Percentiles rank a stretch among this genome's conserved stretches.
These are phyloP conservation scores for Odiellus spinosus DNA, from an alignment of 2,888 invertebrate species.

Conservation along the genomic window DNA sequence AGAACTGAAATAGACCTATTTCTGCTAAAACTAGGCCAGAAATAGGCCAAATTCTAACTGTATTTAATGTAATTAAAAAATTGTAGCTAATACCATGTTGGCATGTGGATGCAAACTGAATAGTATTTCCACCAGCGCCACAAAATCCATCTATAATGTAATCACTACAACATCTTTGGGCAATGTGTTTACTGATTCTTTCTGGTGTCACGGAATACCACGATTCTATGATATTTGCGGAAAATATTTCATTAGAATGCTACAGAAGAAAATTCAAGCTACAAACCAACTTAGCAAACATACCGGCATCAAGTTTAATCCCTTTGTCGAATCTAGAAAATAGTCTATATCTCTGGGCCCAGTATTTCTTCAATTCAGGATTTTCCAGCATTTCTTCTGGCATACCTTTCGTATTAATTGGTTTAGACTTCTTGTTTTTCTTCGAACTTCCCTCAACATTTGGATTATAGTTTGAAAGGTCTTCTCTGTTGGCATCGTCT, in stretches of 20 bases:
- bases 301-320: slow-evolving; percentile 67
- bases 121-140: slow-evolving; percentile 93
- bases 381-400: background rate
- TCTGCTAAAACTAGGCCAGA: too few species aligned
- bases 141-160: slow-evolving; percentile 90
- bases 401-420: background rate
- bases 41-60: slow-evolving; percentile 2
- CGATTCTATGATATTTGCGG: slow-evolving; percentile 47
- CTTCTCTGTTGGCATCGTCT: too few species aligned
- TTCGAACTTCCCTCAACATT: too few species aligned
- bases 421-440: slow-evolving; percentile 1
- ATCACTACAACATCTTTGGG: slow-evolving; percentile 59
- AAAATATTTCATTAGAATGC: background rate
- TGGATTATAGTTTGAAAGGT: too few species aligned
- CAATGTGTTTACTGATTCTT: slow-evolving; percentile 74
- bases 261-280: background rate
- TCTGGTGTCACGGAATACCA: slow-evolving; percentile 99
- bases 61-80: too few species aligned
- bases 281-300: too few species aligned
- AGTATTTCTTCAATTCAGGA: slow-evolving; percentile 45
- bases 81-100: slow-evolving; percentile 44
- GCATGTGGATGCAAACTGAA: slow-evolving; percentile 83
- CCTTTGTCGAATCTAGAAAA: slow-evolving; percentile 83
- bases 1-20: too few species aligned
- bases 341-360: slow-evolving; percentile 73